Conservation (phyloP, 2,113 vertebrate species). For the Perccottus glenii region DNA sequence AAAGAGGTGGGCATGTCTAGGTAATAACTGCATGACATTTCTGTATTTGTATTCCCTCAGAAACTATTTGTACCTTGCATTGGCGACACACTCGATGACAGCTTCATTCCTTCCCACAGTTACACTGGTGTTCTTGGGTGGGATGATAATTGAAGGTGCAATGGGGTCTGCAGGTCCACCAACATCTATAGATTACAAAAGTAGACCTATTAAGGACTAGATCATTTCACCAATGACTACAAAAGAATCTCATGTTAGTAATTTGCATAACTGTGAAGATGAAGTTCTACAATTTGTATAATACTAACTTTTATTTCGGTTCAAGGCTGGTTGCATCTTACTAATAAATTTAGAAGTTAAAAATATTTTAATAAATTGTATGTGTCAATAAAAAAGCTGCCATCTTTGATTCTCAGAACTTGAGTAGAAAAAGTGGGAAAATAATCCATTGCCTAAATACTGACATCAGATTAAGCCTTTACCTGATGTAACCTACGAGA, state of each 20-base stretch:
- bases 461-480: slow-evolving; percentile 25
- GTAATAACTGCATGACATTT: slow-evolving; percentile 20
- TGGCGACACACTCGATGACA: slow-evolving; percentile 95
- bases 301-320: no score
- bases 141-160: slow-evolving; percentile 90
- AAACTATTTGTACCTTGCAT: slow-evolving; percentile 83
- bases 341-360: no score
- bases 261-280: no score
- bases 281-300: no score
- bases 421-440: slow-evolving; percentile 19
- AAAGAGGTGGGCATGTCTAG: slow-evolving; percentile 23
- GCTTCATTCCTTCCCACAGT: slow-evolving; percentile 92
- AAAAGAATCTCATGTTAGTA: no score
- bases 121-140: slow-evolving; percentile 96
- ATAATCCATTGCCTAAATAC: slow-evolving; percentile 18
- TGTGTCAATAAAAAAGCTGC: background rate
- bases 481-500: slow-evolving; percentile 30
- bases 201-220: no score
- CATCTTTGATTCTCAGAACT: no score
- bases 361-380: background rate
- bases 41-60: background rate
- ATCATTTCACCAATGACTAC: no score
- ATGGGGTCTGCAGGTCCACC: slow-evolving; percentile 95
- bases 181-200: slow-evolving; percentile 79
- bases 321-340: no score